Percentiles rank a stretch among this genome's conserved stretches.
phyloP scores from a whole-genome alignment of 23 tunicate genomes.

The Styela clava region DNA sequence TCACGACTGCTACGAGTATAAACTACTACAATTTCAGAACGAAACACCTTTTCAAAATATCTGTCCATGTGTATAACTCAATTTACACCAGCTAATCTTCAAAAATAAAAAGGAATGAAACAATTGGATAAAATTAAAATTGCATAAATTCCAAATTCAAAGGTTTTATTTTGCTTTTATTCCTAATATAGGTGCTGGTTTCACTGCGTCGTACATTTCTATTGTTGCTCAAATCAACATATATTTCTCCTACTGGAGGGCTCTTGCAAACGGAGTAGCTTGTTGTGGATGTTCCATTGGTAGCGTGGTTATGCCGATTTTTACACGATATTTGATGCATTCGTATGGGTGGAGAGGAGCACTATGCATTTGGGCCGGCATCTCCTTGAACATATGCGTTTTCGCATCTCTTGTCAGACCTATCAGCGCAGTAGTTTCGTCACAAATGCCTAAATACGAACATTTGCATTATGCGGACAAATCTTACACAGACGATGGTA shows the following conservation, averaged over 20 bases:
- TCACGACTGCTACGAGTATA: too few relatives aligned
- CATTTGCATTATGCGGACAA: slow-evolving; percentile 10
- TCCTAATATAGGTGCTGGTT: slow-evolving; percentile 39
- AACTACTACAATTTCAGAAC: too few relatives aligned
- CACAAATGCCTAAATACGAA: background rate
- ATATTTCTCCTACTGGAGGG: slow-evolving; percentile 32
- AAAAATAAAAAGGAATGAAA: too few relatives aligned
- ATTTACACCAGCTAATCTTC: too few relatives aligned
- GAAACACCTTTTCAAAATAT: too few relatives aligned
- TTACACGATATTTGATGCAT: slow-evolving; percentile 26
- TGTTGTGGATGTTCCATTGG: slow-evolving; percentile 33
- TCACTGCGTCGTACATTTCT: slow-evolving; percentile 26
- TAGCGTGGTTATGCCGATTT: slow-evolving; percentile 35
- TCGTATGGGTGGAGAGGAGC: slow-evolving; percentile 55
- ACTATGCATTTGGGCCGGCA: slow-evolving; percentile 37
- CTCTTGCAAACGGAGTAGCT: slow-evolving; percentile 46
- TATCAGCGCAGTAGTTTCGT: slow-evolving; percentile 12
- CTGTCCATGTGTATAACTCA: too few relatives aligned
- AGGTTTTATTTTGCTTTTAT: too few relatives aligned
- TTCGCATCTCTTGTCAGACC: slow-evolving; percentile 52
- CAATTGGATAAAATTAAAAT: too few relatives aligned
- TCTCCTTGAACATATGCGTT: slow-evolving; percentile 33
- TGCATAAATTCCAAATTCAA: too few relatives aligned
- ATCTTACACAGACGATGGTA: too few relatives aligned
- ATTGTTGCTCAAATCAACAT: slow-evolving; percentile 26